A percentile compares a stretch with the other conserved stretches of the same genome.
Evolutionary conservation across 2,797 vertebrate species (phyloP).

Genomic region (Triplophysa yarkandensis): DNA sequence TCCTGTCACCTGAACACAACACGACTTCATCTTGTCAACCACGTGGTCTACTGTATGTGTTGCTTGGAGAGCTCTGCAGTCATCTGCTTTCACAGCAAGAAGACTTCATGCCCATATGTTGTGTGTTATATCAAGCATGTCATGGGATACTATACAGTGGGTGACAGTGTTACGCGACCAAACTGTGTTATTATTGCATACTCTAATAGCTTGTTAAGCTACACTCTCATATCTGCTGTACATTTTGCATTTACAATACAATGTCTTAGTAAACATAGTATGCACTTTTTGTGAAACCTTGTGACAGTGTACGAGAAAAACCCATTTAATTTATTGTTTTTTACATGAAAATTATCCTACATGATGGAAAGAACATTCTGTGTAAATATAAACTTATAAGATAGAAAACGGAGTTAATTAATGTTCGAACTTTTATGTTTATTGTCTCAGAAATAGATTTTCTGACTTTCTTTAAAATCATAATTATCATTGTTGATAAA

Average conservation of each 20-base stretch:
- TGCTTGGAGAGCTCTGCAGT: slow-evolving; percentile 36
- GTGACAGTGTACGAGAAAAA: too few relatives aligned
- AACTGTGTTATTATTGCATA: not conserved
- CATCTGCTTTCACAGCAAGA: slow-evolving; percentile 50
- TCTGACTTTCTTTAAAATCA: too few relatives aligned
- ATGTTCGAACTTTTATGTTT: too few relatives aligned
- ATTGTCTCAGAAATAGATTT: too few relatives aligned
- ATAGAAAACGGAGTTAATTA: too few relatives aligned
- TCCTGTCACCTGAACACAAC: slow-evolving; percentile 27
- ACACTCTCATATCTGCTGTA: not conserved
- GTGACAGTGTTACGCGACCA: slow-evolving; percentile 31
- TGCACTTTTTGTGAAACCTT: too few relatives aligned
- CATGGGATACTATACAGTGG: slow-evolving; percentile 14
- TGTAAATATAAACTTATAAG: too few relatives aligned
- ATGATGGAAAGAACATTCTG: too few relatives aligned
- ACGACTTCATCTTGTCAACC: slow-evolving; percentile 24
- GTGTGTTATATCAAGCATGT: slow-evolving; percentile 20
- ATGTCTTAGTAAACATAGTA: too few relatives aligned
- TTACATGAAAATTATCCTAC: too few relatives aligned
- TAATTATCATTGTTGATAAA: too few relatives aligned
- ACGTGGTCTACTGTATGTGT: slow-evolving; percentile 32
- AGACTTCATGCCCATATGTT: slow-evolving; percentile 40
- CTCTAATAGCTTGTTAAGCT: not conserved
- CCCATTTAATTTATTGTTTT: too few relatives aligned
- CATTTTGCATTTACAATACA: not conserved